These are phyloP conservation scores for Hypercompe scribonia DNA, from an alignment of 2,888 invertebrate genomes.

Conservation along the genomic window DNA sequence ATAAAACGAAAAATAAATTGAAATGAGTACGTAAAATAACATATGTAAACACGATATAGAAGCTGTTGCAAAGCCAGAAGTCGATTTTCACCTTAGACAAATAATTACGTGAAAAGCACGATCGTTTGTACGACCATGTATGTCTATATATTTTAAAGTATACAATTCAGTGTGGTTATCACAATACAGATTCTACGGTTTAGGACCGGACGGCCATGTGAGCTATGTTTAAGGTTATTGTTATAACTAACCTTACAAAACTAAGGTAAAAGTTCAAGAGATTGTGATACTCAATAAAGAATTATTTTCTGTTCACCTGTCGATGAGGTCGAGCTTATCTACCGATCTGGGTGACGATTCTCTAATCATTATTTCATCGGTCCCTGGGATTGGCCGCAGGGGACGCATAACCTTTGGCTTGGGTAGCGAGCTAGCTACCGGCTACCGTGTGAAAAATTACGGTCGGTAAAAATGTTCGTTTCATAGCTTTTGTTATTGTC, in stretches of 20 bases:
- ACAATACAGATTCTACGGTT: too few relatives aligned
- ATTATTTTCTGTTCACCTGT: slow-evolving; percentile 69
- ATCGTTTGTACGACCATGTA: too few relatives aligned
- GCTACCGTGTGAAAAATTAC: slow-evolving; percentile 63
- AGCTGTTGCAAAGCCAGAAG: too few relatives aligned
- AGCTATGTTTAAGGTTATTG: background rate
- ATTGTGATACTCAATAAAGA: slow-evolving; percentile 63
- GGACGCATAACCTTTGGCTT: slow-evolving; percentile 69
- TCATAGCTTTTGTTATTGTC: slow-evolving; percentile 60
- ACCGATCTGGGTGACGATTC: slow-evolving; percentile 52
- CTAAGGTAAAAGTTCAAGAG: background rate
- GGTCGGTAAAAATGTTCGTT: slow-evolving; percentile 58
- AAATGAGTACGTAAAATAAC: background rate
- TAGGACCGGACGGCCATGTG: too few relatives aligned
- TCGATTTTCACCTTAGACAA: too few relatives aligned
- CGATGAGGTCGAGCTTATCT: slow-evolving; percentile 52
- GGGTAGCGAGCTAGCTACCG: slow-evolving; percentile 43
- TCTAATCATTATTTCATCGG: slow-evolving; percentile 78
- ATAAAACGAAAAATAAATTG: too few relatives aligned
- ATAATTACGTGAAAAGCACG: too few relatives aligned
- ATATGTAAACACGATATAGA: too few relatives aligned
- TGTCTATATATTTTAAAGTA: too few relatives aligned
- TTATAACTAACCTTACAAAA: background rate
- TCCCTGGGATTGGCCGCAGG: slow-evolving; percentile 64
- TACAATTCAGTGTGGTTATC: too few relatives aligned